A percentile compares a stretch with the other conserved stretches of the same genome.
phyloP scores from a whole-genome alignment of 2,113 vertebrate species.

The Equus przewalskii region DNA sequence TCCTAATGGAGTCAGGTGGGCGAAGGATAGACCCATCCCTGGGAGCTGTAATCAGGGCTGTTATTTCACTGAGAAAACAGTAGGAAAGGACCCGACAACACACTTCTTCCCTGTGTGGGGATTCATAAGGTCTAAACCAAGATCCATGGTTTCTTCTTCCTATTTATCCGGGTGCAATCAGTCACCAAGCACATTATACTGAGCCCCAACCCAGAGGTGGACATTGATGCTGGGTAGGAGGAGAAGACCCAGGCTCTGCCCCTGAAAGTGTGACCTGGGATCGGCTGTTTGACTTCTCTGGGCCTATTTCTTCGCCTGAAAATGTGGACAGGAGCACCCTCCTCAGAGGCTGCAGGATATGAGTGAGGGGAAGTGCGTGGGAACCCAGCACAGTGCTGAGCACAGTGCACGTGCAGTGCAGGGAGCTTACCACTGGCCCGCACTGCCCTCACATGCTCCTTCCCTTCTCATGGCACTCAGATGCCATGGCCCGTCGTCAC shows the following conservation, averaged over 20 bases:
- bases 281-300: background rate
- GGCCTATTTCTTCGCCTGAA: no score
- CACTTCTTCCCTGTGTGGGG: no score
- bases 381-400: background rate
- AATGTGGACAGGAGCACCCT: background rate
- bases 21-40: background rate
- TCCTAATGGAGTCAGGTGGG: background rate
- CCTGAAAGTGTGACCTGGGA: background rate
- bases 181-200: background rate
- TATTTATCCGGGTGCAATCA: background rate
- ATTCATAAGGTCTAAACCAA: background rate
- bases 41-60: background rate
- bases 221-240: background rate
- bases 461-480: background rate
- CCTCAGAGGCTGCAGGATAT: background rate
- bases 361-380: background rate
- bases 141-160: background rate
- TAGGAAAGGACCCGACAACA: background rate
- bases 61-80: background rate
- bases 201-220: background rate
- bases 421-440: no score
- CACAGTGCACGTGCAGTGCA: background rate
- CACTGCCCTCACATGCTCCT: background rate
- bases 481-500: rapidly evolving
- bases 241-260: background rate